Percentiles rank a stretch among this genome's conserved stretches.
These are phyloP conservation scores for Neomorphus geoffroyi DNA, from an alignment of 2,797 vertebrate genomes.

Conservation along the genomic window DNA sequence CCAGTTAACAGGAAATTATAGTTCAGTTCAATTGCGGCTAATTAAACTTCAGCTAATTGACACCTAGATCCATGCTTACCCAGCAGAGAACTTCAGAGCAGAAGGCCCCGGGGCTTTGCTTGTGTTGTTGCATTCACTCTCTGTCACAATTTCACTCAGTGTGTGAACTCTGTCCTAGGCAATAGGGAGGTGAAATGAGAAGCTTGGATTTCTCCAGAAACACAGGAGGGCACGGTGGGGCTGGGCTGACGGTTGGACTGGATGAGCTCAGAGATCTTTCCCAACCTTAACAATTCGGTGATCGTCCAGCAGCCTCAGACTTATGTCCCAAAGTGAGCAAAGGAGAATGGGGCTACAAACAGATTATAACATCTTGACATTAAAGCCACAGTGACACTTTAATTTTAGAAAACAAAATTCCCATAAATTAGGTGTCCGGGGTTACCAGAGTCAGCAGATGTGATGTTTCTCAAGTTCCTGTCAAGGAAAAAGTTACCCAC, in stretches of 20 bases:
- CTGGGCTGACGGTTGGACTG: too few relatives aligned
- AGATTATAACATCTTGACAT: too few relatives aligned
- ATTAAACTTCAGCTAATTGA: constrained; percentile 21
- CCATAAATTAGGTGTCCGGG: background rate
- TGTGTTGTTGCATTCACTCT: background rate
- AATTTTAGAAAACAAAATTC: background rate
- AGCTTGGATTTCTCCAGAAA: background rate
- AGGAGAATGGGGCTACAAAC: background rate
- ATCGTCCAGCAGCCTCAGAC: background rate
- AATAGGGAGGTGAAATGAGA: background rate
- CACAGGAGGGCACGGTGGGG: background rate
- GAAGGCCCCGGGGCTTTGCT: background rate
- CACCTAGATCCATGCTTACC: background rate
- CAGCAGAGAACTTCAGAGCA: background rate
- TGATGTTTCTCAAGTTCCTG: background rate
- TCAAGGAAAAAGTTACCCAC: background rate
- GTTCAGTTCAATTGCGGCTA: constrained; percentile 7
- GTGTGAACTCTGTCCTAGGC: background rate
- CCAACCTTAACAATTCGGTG: too few relatives aligned
- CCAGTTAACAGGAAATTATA: background rate
- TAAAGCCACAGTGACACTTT: background rate
- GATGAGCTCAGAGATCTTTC: too few relatives aligned
- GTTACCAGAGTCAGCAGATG: background rate
- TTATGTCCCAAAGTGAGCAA: accelerated
- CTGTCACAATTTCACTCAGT: accelerated